A percentile compares a stretch with the other conserved stretches of the same genome.
Evolutionary conservation across 2,888 invertebrate genomes (phyloP).

Genomic region (Synergus gifuensis): DNA sequence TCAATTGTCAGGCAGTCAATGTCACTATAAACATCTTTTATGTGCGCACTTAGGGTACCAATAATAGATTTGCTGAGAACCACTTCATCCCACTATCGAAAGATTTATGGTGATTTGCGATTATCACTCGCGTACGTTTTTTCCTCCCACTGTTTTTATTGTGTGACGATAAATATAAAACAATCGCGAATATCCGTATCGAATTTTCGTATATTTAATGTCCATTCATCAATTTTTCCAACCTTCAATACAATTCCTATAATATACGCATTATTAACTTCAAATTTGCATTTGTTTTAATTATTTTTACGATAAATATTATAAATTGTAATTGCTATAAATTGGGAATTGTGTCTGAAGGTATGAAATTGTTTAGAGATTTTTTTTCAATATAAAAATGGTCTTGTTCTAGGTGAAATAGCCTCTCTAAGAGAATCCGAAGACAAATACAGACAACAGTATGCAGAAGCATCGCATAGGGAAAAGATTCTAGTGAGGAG

Average conservation of each 20-base stretch:
- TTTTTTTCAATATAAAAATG: not conserved
- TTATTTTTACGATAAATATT: not conserved
- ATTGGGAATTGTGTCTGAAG: slow-evolving; percentile 21
- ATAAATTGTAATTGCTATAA: slow-evolving; percentile 1
- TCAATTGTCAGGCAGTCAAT: slow-evolving; percentile 71
- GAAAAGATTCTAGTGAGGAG: slow-evolving; percentile 95
- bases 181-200: slow-evolving; percentile 1
- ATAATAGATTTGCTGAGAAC: slow-evolving; percentile 58
- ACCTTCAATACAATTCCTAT: slow-evolving; percentile 13
- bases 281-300: not conserved
- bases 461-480: slow-evolving; percentile 91
- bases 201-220: not conserved
- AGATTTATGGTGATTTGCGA: slow-evolving; percentile 44
- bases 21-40: slow-evolving; percentile 67
- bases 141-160: not conserved
- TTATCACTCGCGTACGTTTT: slow-evolving; percentile 31
- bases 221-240: not conserved
- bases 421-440: slow-evolving; percentile 87
- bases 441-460: slow-evolving; percentile 89
- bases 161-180: slow-evolving; percentile 2
- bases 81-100: slow-evolving; percentile 54
- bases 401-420: slow-evolving; percentile 83
- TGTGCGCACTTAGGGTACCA: slow-evolving; percentile 65
- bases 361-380: not conserved
- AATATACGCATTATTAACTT: not conserved